Evolutionary conservation across 2,113 vertebrate genomes (phyloP).

Genomic region (Psittacula cyanocephala): DNA sequence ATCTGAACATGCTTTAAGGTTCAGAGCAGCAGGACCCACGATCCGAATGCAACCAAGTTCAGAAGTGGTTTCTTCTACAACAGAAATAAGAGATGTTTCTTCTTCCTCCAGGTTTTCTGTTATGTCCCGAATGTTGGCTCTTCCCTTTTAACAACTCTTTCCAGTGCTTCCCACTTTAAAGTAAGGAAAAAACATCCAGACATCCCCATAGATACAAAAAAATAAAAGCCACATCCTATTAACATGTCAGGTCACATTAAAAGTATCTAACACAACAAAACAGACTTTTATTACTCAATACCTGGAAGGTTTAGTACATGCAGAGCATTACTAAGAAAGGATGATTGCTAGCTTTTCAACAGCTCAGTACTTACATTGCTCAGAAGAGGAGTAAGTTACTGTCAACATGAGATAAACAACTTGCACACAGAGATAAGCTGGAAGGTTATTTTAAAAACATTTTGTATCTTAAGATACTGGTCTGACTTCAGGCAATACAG

Average conservation of each 20-base stretch:
- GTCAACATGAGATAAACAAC: background rate
- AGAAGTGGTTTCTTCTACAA: background rate
- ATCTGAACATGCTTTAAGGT: background rate
- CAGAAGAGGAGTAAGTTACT: background rate
- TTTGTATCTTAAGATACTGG: background rate
- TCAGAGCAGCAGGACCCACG: background rate
- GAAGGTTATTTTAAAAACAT: background rate
- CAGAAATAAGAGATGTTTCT: background rate
- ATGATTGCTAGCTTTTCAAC: background rate
- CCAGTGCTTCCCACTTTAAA: background rate
- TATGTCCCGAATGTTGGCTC: background rate
- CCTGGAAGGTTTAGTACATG: background rate
- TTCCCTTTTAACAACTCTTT: background rate
- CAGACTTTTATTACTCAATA: background rate
- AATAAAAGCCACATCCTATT: background rate
- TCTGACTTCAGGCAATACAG: background rate
- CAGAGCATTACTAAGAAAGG: background rate
- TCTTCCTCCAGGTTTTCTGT: background rate
- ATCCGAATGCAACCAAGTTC: rapidly evolving
- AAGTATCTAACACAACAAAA: background rate
- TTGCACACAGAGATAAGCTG: background rate
- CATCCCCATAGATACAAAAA: background rate
- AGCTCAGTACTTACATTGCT: background rate
- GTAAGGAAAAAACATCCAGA: background rate
- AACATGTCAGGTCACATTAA: background rate